These are phyloP conservation scores for Melanotaenia maccullochi DNA, from an alignment of 2,797 vertebrate species.

Conservation along the genomic window DNA sequence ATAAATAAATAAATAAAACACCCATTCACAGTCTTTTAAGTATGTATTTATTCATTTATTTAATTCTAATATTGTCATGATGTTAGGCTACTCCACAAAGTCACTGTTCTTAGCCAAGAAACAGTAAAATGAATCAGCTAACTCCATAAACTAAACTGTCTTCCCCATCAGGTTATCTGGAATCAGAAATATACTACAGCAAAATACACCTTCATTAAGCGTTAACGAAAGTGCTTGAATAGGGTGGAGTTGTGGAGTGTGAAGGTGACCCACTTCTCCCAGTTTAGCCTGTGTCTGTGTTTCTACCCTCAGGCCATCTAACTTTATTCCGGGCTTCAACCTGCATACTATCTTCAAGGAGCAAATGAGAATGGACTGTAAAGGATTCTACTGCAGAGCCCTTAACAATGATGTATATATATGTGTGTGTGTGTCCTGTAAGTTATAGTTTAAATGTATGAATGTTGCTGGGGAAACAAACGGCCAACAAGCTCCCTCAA, in stretches of 20 bases:
- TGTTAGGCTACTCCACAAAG: background rate
- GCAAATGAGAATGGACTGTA: slow-evolving; percentile 30
- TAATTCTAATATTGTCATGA: background rate
- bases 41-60: background rate
- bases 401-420: background rate
- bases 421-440: background rate
- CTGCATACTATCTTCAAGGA: slow-evolving; percentile 59
- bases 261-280: slow-evolving; percentile 84
- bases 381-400: slow-evolving; percentile 11
- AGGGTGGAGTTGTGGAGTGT: slow-evolving; percentile 57
- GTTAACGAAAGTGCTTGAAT: slow-evolving; percentile 61
- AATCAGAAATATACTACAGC: background rate
- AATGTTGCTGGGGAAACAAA: background rate
- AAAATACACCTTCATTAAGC: slow-evolving; percentile 7
- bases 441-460: background rate
- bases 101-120: slow-evolving; percentile 7
- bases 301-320: slow-evolving; percentile 68
- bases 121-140: background rate
- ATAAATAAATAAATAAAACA: no score
- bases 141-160: no score
- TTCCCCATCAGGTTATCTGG: background rate
- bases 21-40: background rate
- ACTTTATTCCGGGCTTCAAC: slow-evolving; percentile 72
- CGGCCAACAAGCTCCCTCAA: background rate
- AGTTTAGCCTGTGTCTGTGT: slow-evolving; percentile 75